These are phyloP conservation scores for Microplitis deprimator DNA, from an alignment of 2,888 invertebrate species.

Conservation along the genomic window DNA sequence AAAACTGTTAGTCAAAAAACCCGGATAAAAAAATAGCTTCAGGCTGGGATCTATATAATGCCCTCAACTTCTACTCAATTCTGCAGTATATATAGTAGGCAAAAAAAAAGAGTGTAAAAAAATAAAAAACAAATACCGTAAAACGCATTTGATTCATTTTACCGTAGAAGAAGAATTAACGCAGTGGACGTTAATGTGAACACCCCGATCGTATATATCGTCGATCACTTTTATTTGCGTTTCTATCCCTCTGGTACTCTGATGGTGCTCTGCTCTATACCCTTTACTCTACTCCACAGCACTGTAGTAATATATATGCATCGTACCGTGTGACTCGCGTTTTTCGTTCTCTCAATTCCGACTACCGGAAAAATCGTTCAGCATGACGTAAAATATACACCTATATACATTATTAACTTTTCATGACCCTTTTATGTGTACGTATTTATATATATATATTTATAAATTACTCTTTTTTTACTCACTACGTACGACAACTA, in stretches of 20 bases:
- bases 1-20: too few species aligned
- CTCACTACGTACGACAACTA: too few species aligned
- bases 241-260: neutral
- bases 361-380: constrained; percentile 11
- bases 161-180: constrained; percentile 26
- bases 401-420: neutral
- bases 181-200: constrained; percentile 29
- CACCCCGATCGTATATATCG: constrained; percentile 17
- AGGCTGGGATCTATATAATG: neutral
- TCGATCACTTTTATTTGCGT: constrained; percentile 35
- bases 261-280: neutral
- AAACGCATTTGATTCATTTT: constrained; percentile 17
- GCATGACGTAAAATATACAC: neutral
- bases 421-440: neutral
- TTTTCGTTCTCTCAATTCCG: constrained; percentile 5
- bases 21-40: neutral
- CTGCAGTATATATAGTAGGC: neutral
- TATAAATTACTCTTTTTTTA: too few species aligned
- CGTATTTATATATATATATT: neutral
- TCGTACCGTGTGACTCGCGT: constrained; percentile 1
- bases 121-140: constrained; percentile 20
- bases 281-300: neutral
- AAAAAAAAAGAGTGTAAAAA: neutral
- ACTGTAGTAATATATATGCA: constrained; percentile 10
- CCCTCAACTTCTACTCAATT: neutral